Evolutionary conservation across 1,140 invertebrate species (phyloP), one percentile per base, ranked within the genome.

Genomic region (Ridgeia piscesae): DNA sequence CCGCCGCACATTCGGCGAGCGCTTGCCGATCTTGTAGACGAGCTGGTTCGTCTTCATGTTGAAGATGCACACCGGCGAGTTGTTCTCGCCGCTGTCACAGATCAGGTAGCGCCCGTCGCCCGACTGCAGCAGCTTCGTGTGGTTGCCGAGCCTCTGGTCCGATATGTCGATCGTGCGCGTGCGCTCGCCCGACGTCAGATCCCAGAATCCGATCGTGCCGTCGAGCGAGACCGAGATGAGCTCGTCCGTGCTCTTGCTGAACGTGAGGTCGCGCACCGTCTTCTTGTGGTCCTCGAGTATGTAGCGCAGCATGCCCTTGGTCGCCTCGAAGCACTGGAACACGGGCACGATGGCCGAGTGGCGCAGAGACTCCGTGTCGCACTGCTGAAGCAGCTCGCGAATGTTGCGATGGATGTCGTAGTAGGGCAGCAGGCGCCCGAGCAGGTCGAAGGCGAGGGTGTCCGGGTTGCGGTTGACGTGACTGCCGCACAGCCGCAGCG

Each of bases 401-500:
- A 99, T 98, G 96, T 99, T 98, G 33, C 34, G 89, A 92, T 95
- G 95, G n/a, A 94, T 94, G 33, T 94, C 94, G 93, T 95, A 96
- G 93, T 95, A 96, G 0, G 99, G 99, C 35, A 99, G 96, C 1
- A 99, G 96, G 89, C 99, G 97, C 6, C 98, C 99, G 0, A 99
- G 97, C 14, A 99, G 96, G 96, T 99, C 99, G 0, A 99, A 98
- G 0, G 98, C 99, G 88, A 99, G 96, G 99, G 99, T 99, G 94
- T 99, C 97, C 0, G 99, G 98, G 96, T 99, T 98, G 93, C 97
- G 97, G 33, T 98, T 98, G 31, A 99, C 96, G 93, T 99, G 50
- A 33, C 88, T 89, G 17, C 94, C 92, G 21, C 93, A 93, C 34
- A 99, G 96, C 90, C 99, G 97, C 9, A 99, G 96, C 6, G 99